These are phyloP conservation scores for Cavia aperea DNA, from an alignment of 2,113 vertebrate species.

Conservation along the genomic window DNA sequence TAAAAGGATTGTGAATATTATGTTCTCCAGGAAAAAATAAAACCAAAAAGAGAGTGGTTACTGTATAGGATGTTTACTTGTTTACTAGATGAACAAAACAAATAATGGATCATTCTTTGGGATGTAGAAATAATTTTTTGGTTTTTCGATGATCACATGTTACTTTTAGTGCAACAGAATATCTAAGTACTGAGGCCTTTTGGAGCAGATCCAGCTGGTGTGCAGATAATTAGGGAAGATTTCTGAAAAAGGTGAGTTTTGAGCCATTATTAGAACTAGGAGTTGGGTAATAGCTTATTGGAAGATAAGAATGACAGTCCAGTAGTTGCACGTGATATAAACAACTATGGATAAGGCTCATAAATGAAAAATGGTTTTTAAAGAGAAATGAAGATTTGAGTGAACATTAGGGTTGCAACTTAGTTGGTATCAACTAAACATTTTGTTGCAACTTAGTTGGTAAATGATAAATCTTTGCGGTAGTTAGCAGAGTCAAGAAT, in stretches of 20 bases:
- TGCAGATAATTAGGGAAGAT: constrained; percentile 41
- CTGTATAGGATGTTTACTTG: constrained; percentile 26
- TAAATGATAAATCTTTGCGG: constrained; percentile 8
- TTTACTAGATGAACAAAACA: constrained; percentile 5
- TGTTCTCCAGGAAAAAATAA: neutral
- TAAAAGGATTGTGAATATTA: constrained; percentile 18
- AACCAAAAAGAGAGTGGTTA: constrained; percentile 31
- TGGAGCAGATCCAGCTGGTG: neutral
- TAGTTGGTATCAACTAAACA: neutral
- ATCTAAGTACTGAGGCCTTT: constrained; percentile 7
- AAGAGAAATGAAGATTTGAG: neutral
- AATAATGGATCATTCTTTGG: neutral
- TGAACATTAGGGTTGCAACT: neutral
- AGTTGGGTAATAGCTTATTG: constrained; percentile 21
- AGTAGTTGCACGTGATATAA: neutral
- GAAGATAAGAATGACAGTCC: neutral
- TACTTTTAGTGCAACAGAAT: constrained; percentile 42
- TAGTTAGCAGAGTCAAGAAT: constrained; percentile 13
- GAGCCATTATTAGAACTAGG: constrained; percentile 28
- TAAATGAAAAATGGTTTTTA: constrained; percentile 30
- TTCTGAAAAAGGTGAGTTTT: constrained; percentile 48
- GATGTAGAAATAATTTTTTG: constrained; percentile 42
- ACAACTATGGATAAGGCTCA: neutral
- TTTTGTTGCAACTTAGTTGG: constrained; percentile 3
- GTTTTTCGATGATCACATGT: constrained; percentile 42